A percentile compares a stretch with the other conserved stretches of the same genome.
Evolutionary conservation across 2,888 invertebrate species (phyloP).

Genomic region (Vesta saturnalis): DNA sequence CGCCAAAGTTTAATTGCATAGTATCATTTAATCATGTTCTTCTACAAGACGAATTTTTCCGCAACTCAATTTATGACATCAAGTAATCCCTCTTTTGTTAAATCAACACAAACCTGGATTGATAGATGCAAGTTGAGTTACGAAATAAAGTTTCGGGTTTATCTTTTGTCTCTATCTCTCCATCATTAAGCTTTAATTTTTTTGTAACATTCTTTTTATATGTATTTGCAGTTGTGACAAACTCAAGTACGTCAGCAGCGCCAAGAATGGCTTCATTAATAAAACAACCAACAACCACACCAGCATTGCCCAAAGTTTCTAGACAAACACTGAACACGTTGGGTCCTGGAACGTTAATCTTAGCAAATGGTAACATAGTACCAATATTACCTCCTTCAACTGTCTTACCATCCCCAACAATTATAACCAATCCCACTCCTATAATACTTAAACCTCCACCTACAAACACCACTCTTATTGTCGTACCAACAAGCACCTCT

Average conservation of each 20-base stretch:
- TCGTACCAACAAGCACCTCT: conserved; percentile 33
- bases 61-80: too few relatives aligned
- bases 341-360: conserved; percentile 58
- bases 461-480: conserved; percentile 41
- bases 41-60: too few relatives aligned
- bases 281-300: conserved; percentile 41
- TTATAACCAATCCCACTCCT: conserved; percentile 46
- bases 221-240: conserved; percentile 50
- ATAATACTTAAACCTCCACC: conserved; percentile 43
- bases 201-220: conserved; percentile 7
- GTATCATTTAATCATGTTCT: too few relatives aligned
- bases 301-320: conserved; percentile 34
- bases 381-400: conserved; percentile 54
- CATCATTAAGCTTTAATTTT: not conserved
- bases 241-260: conserved; percentile 50
- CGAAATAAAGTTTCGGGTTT: too few relatives aligned
- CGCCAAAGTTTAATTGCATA: too few relatives aligned
- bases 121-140: too few relatives aligned
- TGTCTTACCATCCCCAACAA: conserved; percentile 41
- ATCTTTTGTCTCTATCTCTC: too few relatives aligned
- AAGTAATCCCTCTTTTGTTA: too few relatives aligned
- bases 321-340: conserved; percentile 49
- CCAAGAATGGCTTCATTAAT: conserved; percentile 53
- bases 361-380: conserved; percentile 58
- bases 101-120: too few relatives aligned